Base-by-base conservation (phyloP, 2,797 vertebrate species). In the Myiotriccus ornatus region DNA sequence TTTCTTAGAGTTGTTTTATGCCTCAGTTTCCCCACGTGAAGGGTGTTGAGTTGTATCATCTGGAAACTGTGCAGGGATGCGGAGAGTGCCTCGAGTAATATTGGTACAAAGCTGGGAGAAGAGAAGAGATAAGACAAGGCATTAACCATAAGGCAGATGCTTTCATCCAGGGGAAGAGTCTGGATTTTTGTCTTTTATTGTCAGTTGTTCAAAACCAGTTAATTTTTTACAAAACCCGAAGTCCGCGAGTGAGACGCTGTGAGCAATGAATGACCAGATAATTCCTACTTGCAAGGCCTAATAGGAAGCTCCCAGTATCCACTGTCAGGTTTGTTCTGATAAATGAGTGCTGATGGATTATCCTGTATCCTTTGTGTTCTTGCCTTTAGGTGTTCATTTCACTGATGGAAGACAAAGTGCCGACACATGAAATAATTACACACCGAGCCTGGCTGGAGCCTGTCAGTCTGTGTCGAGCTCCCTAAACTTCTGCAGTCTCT, bases 371-470 rank as follows among this genome's bases (percentile, higher is more conserved):
- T 91, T 92, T 90, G 71, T 93, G 89, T 93, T 91, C 84, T 78
- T 93, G 88, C 96, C 96, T 95, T 86, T 10, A 96, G 97, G 96
- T 97, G 86, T 83, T 94, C 89, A 17, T 97, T 96, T 95, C 93
- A 93, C 89, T 74, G 93, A 87, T 87, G 91, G 74, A 83, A 97
- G 93, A 88, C 88, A 81, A 93, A 96, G 93, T 63, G 80, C 93
- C 87, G 69, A 21, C 90, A 82, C 93, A 47, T 74, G 84, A 94
- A 95, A 70, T 46, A 67, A 93, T 95, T 76, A 49, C 18, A 62
- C 65, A 75, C 70, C 75, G 69, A 57, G 23, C 64, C 56, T 93
- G 84, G 91, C 93, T 60, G 82, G 85, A 92, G 87, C 95, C 96
- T 92, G 92, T 94, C 93, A 67, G 96, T 89, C 96, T 96, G 55